Conservation (phyloP, 2,797 vertebrate species). For the Siniperca scherzeri region DNA sequence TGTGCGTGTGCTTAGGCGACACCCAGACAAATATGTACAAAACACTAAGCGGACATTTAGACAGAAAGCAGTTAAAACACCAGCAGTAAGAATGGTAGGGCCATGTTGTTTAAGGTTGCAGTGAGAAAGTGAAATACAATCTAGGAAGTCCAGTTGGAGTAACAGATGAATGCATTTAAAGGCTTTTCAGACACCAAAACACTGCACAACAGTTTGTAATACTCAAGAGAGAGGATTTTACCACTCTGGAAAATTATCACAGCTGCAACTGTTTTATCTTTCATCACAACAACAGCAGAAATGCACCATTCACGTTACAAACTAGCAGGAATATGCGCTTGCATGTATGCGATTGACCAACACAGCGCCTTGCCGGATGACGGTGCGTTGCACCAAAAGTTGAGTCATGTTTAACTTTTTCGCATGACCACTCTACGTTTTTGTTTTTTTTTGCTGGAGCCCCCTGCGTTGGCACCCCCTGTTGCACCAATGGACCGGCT, state of each 20-base stretch:
- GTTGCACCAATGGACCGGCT: not conserved
- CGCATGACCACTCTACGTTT: not conserved
- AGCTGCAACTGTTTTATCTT: not conserved
- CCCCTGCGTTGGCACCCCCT: not conserved
- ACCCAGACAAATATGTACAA: conserved; percentile 1
- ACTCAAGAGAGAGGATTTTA: not conserved
- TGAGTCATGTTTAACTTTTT: not conserved
- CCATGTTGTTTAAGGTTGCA: not conserved
- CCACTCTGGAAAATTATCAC: not conserved
- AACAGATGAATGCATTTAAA: conserved; percentile 4
- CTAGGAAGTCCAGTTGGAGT: conserved; percentile 1
- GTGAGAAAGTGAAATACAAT: conserved; percentile 2
- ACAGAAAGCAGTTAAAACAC: not conserved
- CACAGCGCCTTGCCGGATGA: too few relatives aligned
- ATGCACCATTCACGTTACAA: not conserved
- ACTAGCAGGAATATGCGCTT: not conserved
- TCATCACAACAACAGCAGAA: not conserved
- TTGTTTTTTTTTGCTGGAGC: not conserved
- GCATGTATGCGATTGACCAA: not conserved
- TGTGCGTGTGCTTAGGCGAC: not conserved
- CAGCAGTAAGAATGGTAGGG: not conserved
- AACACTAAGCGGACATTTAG: not conserved
- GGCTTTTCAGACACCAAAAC: conserved; percentile 8
- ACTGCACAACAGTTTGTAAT: not conserved
- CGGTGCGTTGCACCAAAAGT: not conserved